Percentiles rank a stretch among this genome's conserved stretches.
phyloP scores from a whole-genome alignment of 2,797 vertebrate genomes.

The Melanotaenia nigrans region DNA sequence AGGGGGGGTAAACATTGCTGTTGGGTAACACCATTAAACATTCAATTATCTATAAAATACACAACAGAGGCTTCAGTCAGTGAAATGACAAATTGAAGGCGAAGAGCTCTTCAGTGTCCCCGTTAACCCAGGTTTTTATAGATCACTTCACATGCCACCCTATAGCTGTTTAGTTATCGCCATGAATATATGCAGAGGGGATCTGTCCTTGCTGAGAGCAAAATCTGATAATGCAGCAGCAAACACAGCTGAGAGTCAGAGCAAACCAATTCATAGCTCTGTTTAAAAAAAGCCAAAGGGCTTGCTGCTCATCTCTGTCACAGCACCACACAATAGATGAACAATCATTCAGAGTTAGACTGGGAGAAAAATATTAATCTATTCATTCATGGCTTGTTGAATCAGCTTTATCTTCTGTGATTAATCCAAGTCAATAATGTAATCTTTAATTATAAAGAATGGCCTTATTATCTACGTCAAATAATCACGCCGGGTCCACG shows the following conservation, averaged over 20 bases:
- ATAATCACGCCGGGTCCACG: conserved; percentile 58
- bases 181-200: conserved; percentile 80
- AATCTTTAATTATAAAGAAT: conserved; percentile 81
- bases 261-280: conserved; percentile 72
- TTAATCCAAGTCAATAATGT: conserved; percentile 82
- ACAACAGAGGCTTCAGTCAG: conserved; percentile 49
- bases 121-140: conserved; percentile 68
- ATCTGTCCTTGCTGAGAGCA: conserved; percentile 81
- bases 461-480: conserved; percentile 71
- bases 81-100: conserved; percentile 62
- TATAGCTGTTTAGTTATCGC: conserved; percentile 71
- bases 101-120: conserved; percentile 52
- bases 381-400: conserved; percentile 81
- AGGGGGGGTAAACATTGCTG: conserved; percentile 36
- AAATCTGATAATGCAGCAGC: conserved; percentile 81
- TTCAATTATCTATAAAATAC: conserved; percentile 78
- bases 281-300: conserved; percentile 74
- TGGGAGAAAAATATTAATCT: conserved; percentile 75
- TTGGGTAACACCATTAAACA: conserved; percentile 58
- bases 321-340: conserved; percentile 67
- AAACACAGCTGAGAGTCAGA: conserved; percentile 79
- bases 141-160: conserved; percentile 63
- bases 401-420: conserved; percentile 76
- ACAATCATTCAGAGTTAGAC: conserved; percentile 72
- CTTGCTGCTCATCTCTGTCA: conserved; percentile 67